Evolutionary conservation across 1,140 invertebrate species (phyloP).

Genomic region (Drosophila navojoa): DNA sequence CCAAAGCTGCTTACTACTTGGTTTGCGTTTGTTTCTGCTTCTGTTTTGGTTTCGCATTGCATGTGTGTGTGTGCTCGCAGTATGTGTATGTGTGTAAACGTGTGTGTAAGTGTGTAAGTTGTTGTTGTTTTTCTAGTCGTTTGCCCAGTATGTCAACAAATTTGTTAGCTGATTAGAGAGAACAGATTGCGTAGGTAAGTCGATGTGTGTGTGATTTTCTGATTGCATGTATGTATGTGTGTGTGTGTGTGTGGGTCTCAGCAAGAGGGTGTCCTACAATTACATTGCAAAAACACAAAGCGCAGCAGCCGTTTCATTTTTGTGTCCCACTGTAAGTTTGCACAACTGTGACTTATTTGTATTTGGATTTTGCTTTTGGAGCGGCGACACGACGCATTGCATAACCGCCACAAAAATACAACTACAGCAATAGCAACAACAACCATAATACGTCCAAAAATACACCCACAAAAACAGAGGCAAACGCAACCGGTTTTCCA

Average conservation of each 20-base stretch:
- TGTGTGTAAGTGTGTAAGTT: conserved; percentile 15
- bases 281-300: conserved; percentile 44
- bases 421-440: conserved; percentile 18
- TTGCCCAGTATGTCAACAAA: conserved; percentile 64
- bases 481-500: conserved; percentile 60
- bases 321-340: conserved; percentile 40
- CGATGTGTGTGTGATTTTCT: conserved; percentile 11
- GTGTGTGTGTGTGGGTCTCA: background rate
- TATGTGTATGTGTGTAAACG: background rate
- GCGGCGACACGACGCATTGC: conserved; percentile 72
- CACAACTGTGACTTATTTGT: conserved; percentile 51
- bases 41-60: conserved; percentile 13
- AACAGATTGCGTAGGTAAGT: conserved; percentile 33
- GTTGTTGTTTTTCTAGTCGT: conserved; percentile 21
- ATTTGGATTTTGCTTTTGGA: conserved; percentile 52
- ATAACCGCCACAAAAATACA: conserved; percentile 56
- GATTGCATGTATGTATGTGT: conserved; percentile 4
- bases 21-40: conserved; percentile 12
- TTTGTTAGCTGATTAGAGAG: conserved; percentile 66
- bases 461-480: conserved; percentile 67
- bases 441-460: conserved; percentile 58
- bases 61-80: conserved; percentile 7
- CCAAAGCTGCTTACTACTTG: conserved; percentile 40
- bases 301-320: conserved; percentile 37
- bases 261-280: conserved; percentile 18